Base-by-base conservation (phyloP, 2,113 vertebrate genomes). In the Dipodomys stephensi region DNA sequence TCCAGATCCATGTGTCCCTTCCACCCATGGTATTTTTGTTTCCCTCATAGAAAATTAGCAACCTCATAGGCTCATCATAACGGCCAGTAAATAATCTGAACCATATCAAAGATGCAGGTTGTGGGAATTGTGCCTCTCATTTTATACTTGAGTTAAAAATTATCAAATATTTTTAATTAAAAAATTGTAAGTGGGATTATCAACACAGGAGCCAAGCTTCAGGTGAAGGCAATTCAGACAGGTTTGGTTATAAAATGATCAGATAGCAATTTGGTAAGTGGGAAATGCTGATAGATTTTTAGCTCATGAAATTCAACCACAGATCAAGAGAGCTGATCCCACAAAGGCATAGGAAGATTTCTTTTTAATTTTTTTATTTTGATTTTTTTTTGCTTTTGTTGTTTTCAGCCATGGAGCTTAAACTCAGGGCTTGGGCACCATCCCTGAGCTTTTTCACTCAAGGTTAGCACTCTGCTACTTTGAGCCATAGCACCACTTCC, bases 141-240 rank as follows among this genome's bases (percentile, higher is more conserved):
- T 91, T 95, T 84, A 83, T 67, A 77, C 1, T 28, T 77, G 49
- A 86, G 81, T 93, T 77, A 86, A 88, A 93, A 60, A 15, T 85
- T 35, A 6, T 28, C 44, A 84, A 84, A 62, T 4, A 87, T 83
- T 89, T 96, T 90, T 78, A 88, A 64, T 83, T 90, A 1, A 73
- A 74, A 39, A 62, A 77, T 49, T 71, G 25, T n/a, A 88, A 80
- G 44, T 87, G n/a, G 13, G 64, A 25, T 78, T 84, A 64, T 78
- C 80, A 77, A 44, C 32, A 53, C n/a, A 22, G 1, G 4, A 69
- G 46, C 91, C 83, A 81, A 78, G 35, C 74, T 94, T 91, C 87
- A 82, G 46, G 4, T 72, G 74, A 92, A 49, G 57, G n/a, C 46
- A 93, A 49, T 92, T 72, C 80, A 80, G 39, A 93, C 77, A 2